A percentile compares a stretch with the other conserved stretches of the same genome.
phyloP scores from a whole-genome alignment of 2,888 invertebrate species.

The Bellardia pandia region DNA sequence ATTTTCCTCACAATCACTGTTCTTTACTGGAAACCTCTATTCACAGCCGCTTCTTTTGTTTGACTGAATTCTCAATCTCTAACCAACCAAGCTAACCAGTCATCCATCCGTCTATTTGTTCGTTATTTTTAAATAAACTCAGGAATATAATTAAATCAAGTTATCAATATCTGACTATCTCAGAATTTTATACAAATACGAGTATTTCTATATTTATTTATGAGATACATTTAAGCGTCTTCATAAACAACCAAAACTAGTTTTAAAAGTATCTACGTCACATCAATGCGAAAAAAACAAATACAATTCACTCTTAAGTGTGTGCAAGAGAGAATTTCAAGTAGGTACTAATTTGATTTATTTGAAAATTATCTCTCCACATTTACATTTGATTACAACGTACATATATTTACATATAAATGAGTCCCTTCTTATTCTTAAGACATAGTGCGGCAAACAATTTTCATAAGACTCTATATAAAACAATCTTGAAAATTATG shows the following conservation, averaged over 20 bases:
- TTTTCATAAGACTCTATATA: not conserved
- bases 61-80: slow-evolving; percentile 62
- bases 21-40: slow-evolving; percentile 56
- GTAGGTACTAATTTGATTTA: not conserved
- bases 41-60: slow-evolving; percentile 64
- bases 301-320: not conserved
- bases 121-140: slow-evolving; percentile 34
- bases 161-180: slow-evolving; percentile 65
- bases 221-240: slow-evolving; percentile 46
- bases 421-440: not conserved
- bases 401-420: not conserved
- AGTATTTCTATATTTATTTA: slow-evolving; percentile 21
- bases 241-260: slow-evolving; percentile 53
- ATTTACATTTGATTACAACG: not conserved
- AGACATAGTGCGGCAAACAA: not conserved
- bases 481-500: not conserved
- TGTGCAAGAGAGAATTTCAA: not conserved
- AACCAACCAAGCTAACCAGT: slow-evolving; percentile 12
- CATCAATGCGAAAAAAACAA: not conserved
- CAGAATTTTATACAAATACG: slow-evolving; percentile 49
- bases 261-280: slow-evolving; percentile 59
- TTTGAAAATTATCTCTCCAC: not conserved
- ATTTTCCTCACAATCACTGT: slow-evolving; percentile 25
- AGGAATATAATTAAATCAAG: slow-evolving; percentile 62
- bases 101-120: slow-evolving; percentile 32